phyloP scores from a whole-genome alignment of 2,888 invertebrate species.

The Epirrita christyi region DNA sequence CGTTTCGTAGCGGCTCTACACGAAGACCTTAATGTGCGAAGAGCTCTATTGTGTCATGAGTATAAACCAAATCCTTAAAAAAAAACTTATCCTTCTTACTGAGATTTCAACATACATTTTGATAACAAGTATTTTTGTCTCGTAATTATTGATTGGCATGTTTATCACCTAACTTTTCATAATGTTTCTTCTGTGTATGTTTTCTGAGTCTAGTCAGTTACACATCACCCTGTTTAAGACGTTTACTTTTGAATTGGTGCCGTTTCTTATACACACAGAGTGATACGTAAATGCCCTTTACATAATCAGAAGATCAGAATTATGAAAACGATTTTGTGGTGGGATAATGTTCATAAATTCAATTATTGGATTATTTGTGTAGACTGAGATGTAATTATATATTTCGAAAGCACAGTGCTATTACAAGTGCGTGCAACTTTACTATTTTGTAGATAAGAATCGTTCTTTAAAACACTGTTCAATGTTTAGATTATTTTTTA shows the following conservation, averaged over 20 bases:
- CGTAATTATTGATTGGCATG: background rate
- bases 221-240: background rate
- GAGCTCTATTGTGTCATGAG: background rate
- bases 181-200: slow-evolving; percentile 9
- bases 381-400: background rate
- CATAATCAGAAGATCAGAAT: slow-evolving; percentile 9
- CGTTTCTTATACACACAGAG: slow-evolving; percentile 2
- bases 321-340: background rate
- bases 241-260: background rate
- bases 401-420: background rate
- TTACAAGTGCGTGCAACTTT: background rate
- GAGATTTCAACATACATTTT: slow-evolving; percentile 3
- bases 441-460: background rate
- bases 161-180: slow-evolving; percentile 1
- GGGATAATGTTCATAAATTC: background rate
- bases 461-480: background rate
- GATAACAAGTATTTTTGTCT: slow-evolving; percentile 12
- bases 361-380: background rate
- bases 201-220: slow-evolving; percentile 28
- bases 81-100: background rate
- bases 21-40: slow-evolving; percentile 32
- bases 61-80: background rate
- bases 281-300: background rate
- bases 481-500: background rate
- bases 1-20: slow-evolving; percentile 45